phyloP scores from a whole-genome alignment of 2,797 vertebrate species.

The Semaprochilodus insignis region DNA sequence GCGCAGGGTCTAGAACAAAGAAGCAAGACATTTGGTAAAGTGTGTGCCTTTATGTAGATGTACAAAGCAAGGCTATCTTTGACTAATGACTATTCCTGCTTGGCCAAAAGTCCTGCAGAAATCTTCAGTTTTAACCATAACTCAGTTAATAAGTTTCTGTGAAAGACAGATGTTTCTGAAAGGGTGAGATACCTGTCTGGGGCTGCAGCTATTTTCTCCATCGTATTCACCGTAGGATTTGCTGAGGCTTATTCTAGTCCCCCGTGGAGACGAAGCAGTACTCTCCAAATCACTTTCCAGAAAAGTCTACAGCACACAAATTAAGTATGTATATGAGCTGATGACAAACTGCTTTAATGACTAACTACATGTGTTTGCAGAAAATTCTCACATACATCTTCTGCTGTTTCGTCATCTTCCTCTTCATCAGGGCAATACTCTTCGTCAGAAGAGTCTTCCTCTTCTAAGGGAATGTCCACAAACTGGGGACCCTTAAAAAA shows the following conservation, averaged over 20 bases:
- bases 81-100: too few species aligned
- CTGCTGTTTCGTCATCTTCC: slow-evolving; percentile 86
- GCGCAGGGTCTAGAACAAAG: slow-evolving; percentile 64
- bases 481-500: slow-evolving; percentile 86
- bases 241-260: slow-evolving; percentile 67
- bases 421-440: slow-evolving; percentile 88
- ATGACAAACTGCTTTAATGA: background rate
- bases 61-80: background rate
- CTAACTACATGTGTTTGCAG: background rate
- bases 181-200: slow-evolving; percentile 71
- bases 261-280: slow-evolving; percentile 83
- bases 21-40: background rate
- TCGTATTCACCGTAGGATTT: slow-evolving; percentile 67
- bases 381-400: slow-evolving; percentile 74
- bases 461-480: slow-evolving; percentile 87
- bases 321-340: too few species aligned
- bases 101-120: background rate
- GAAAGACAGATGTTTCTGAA: background rate
- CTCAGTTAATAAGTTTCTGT: background rate
- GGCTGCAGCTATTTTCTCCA: slow-evolving; percentile 76
- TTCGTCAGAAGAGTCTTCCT: slow-evolving; percentile 88
- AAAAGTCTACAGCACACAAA: slow-evolving; percentile 73
- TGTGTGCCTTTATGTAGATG: background rate
- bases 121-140: background rate
- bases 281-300: slow-evolving; percentile 88